Evolutionary conservation across 2,113 vertebrate genomes (phyloP), one percentile per base, ranked within the genome.

Genomic region (Ceuthmochares aereus): DNA sequence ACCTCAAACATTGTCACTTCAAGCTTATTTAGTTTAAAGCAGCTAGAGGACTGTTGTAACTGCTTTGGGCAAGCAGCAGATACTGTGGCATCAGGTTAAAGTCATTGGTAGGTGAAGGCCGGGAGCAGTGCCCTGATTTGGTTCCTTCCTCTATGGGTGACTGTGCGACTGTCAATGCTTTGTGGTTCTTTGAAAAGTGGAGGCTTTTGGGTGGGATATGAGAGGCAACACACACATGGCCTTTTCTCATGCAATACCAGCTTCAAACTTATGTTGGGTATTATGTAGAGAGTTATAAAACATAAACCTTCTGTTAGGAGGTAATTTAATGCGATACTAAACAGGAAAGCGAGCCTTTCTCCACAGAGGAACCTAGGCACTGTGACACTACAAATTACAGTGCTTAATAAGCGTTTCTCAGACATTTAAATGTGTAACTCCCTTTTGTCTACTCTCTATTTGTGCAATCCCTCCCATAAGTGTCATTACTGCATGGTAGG

Each of bases 101-200:
- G 34, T 9, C 2, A 2, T 25, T 45, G 23, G 29, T 32, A 34
- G 45, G 3, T 12, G 21, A 70, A 66, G 40, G 23, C 26, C 56
- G 40, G 23, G 56, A 92, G 21, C 21, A 49, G 25, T 29, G 18
- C 22, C 27, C 27, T 30, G 12, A 6, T 4, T 36, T 67, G 18
- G 14, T 4, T 59, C 37, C 36, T 84, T 9, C 21, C 15, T 62
- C 36, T 3, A 1, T 0, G 0, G 6, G 27, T 37, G 15, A 49
- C 37, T 59, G 10, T 43, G 25, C 29, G 60, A 32, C 29, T 1
- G 16, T 55, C 37, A 12, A 4, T 22, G 13, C 43, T 72, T 83
- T 42, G 14, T 63, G 32, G 12, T 66, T 42, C 23, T 36, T 13
- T 4, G 4, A 26, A 67, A 72, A 37, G 43, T 45, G 12, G 7